A percentile compares a stretch with the other conserved stretches of the same genome.
phyloP scores from a whole-genome alignment of 1,140 invertebrate genomes.

The Caerostris extrusa region DNA sequence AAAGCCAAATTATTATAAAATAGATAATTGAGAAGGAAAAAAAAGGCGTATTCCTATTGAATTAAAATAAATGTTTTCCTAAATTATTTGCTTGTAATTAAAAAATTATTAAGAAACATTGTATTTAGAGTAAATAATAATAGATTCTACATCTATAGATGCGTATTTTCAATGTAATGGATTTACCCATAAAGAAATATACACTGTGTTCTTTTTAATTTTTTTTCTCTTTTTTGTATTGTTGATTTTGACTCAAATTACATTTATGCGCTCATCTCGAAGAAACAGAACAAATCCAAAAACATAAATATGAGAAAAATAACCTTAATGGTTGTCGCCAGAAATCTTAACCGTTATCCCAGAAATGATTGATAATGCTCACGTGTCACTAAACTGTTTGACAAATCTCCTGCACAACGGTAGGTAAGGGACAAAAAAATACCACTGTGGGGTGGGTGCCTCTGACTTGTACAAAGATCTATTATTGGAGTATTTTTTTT shows the following conservation, averaged over 20 bases:
- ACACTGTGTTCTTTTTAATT: too few species aligned
- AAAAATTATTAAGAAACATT: too few species aligned
- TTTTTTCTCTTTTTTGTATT: too few species aligned
- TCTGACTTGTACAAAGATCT: constrained; percentile 45
- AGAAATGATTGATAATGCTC: not conserved
- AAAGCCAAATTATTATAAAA: too few species aligned
- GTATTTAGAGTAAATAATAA: too few species aligned
- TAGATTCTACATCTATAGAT: too few species aligned
- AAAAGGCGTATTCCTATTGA: too few species aligned
- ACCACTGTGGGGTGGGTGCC: not conserved
- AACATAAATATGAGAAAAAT: not conserved
- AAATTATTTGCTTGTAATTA: too few species aligned
- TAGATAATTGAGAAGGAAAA: too few species aligned
- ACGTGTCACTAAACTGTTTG: constrained; percentile 23
- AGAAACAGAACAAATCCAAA: not conserved
- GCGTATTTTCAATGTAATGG: too few species aligned
- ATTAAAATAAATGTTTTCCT: too few species aligned
- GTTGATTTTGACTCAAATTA: constrained; percentile 9
- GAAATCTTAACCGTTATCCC: not conserved
- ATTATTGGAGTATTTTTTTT: constrained; percentile 34
- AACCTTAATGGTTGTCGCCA: constrained; percentile 15
- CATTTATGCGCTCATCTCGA: not conserved
- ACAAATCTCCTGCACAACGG: constrained; percentile 15
- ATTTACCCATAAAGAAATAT: too few species aligned
- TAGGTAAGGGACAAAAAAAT: constrained; percentile 5